Evolutionary conservation across 2,888 invertebrate species (phyloP).

Genomic region (Luperina nickerlii): DNA sequence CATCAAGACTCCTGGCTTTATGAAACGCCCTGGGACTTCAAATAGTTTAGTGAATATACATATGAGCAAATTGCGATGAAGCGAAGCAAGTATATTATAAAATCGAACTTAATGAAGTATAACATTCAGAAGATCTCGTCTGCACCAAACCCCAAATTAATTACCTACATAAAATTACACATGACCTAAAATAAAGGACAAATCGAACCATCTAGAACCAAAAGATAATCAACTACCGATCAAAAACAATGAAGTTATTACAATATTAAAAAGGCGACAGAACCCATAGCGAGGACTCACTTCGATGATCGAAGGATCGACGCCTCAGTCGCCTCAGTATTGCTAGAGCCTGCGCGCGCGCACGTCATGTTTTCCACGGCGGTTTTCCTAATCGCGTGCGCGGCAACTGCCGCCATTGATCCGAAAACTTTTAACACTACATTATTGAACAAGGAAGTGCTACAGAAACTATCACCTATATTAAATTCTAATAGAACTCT

Average conservation of each 20-base stretch:
- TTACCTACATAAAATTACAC: conserved; percentile 2
- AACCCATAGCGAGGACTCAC: conserved; percentile 56
- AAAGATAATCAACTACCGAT: conserved; percentile 55
- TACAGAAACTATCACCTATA: conserved; percentile 73
- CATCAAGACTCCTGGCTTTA: neutral
- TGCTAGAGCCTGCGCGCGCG: conserved; percentile 82
- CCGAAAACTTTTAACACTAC: conserved; percentile 73
- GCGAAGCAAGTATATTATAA: neutral
- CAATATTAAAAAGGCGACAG: conserved; percentile 73
- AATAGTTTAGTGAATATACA: neutral
- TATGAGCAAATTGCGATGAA: neutral
- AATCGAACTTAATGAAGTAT: neutral
- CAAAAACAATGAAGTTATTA: conserved; percentile 74
- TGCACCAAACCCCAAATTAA: neutral
- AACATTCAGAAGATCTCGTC: neutral
- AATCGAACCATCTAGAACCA: conserved; percentile 52
- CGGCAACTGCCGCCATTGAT: conserved; percentile 72
- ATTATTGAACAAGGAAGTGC: conserved; percentile 74
- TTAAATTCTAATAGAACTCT: conserved; percentile 77
- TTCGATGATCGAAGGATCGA: conserved; percentile 68
- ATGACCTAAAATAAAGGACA: conserved; percentile 44
- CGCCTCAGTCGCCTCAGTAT: conserved; percentile 82
- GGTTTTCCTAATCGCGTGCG: conserved; percentile 81
- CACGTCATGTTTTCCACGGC: conserved; percentile 75
- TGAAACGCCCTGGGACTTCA: neutral